Evolutionary conservation across 2,113 vertebrate species (phyloP), one percentile per base, ranked within the genome.

Genomic region (Rhynchomys soricoides): DNA sequence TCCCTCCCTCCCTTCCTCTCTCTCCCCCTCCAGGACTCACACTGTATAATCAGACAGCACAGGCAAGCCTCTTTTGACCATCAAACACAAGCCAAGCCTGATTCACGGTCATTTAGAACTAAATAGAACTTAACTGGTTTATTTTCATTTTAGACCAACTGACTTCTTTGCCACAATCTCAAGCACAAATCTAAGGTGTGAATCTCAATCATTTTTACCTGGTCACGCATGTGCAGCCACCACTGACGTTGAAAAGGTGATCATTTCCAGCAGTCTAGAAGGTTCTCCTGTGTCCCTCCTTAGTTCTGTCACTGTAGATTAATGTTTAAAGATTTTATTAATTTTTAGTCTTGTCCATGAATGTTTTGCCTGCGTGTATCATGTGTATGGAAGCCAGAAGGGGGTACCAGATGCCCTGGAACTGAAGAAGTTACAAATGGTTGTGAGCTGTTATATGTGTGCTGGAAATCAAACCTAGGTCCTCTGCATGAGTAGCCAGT

Each of bases 141-240:
- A 45, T 90, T 91, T 74, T 66, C 2, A 4, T 59, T 93, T 86
- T 92, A 88, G 48, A 86, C 11, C 55, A 15, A 68, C 45, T 64
- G 71, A 87, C 57, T 92, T 92, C n/a, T 71, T 15, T 89, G 82
- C 55, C 86, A 92, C 9, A 91, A 10, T 52, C 62, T 57, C 21
- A 73, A 93, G 21, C 89, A 85, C n/a, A 96, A 83, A 93, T 78
- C 59, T 91, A 62, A 94, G 19, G 8, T 91, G 9, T 64, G 55
- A 91, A 89, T n/a, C 50, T 70, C 17, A 15, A 40, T 87, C 86
- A 71, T 89, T 3, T 43, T 92, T 90, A 19, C 8, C 7, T 40
- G 40, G 40, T 91, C 82, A 79, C 1, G 40, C 59, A 43, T 7
- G 57, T 52, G 37, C 64, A 73, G 78, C 17, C 22, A 89, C 11